These are phyloP conservation scores for Poeciliopsis gracilis DNA, from an alignment of 2,797 vertebrate genomes.

Conservation along the genomic window DNA sequence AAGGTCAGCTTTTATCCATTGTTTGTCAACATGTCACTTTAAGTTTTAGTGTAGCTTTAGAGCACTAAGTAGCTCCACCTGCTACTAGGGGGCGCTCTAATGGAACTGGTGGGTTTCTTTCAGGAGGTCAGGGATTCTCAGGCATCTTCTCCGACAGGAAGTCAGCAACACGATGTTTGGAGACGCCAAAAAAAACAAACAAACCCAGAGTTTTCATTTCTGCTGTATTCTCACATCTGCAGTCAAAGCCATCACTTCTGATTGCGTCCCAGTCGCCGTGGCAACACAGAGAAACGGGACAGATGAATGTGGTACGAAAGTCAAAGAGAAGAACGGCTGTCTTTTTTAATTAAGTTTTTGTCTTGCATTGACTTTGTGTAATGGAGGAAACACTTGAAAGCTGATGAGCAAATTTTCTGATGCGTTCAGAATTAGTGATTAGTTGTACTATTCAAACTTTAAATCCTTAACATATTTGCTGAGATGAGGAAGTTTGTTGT, in stretches of 20 bases:
- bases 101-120: slow-evolving; percentile 53
- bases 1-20: slow-evolving; percentile 33
- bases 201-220: slow-evolving; percentile 21
- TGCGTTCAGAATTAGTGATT: slow-evolving; percentile 4
- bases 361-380: slow-evolving; percentile 40
- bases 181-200: not conserved
- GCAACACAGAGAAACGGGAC: slow-evolving; percentile 25
- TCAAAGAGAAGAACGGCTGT: slow-evolving; percentile 16
- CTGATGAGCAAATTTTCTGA: slow-evolving; percentile 23
- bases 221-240: slow-evolving; percentile 14
- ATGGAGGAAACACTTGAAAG: slow-evolving; percentile 59
- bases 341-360: slow-evolving; percentile 16
- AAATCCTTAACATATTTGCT: not conserved
- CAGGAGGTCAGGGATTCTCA: slow-evolving; percentile 49
- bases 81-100: slow-evolving; percentile 42
- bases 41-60: slow-evolving; percentile 24
- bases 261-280: slow-evolving; percentile 44
- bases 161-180: slow-evolving; percentile 34
- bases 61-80: slow-evolving; percentile 29
- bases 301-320: slow-evolving; percentile 42
- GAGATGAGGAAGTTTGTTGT: not conserved
- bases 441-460: not conserved
- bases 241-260: slow-evolving; percentile 57
- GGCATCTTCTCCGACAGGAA: slow-evolving; percentile 48
- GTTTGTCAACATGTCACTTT: slow-evolving; percentile 31